phyloP scores from a whole-genome alignment of 2,888 invertebrate genomes.

The Cheilosia vulpina region DNA sequence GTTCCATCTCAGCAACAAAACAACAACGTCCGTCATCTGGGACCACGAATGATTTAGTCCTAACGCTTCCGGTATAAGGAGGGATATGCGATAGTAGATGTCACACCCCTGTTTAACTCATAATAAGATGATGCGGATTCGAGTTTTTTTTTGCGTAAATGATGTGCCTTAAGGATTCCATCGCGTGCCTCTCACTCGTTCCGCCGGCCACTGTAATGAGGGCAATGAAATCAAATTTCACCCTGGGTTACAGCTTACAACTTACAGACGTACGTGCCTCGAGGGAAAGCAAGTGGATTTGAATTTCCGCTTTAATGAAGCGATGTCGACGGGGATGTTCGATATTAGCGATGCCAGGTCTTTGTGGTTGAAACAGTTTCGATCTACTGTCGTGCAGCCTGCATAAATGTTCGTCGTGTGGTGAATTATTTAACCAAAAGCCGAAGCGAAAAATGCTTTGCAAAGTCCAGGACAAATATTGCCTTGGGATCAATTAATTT shows the following conservation, averaged over 20 bases:
- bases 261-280: conserved; percentile 8
- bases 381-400: background rate
- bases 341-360: no score
- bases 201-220: conserved; percentile 6
- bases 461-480: conserved; percentile 19
- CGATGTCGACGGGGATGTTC: background rate
- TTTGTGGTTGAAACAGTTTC: background rate
- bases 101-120: background rate
- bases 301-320: conserved; percentile 34
- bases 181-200: background rate
- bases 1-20: background rate
- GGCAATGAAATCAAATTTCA: conserved; percentile 33
- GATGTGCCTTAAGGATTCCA: background rate
- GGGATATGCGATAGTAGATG: background rate
- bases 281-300: conserved; percentile 14
- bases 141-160: background rate
- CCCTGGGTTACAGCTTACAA: background rate
- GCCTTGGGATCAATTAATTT: conserved; percentile 51
- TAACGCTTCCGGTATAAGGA: background rate
- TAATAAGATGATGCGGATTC: conserved; percentile 44
- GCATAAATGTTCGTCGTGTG: background rate
- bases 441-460: conserved; percentile 20
- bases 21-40: background rate
- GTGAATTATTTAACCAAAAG: background rate
- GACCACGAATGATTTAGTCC: conserved; percentile 4